These are phyloP conservation scores for Pangasianodon gigas DNA, from an alignment of 2,113 vertebrate genomes.

Conservation along the genomic window DNA sequence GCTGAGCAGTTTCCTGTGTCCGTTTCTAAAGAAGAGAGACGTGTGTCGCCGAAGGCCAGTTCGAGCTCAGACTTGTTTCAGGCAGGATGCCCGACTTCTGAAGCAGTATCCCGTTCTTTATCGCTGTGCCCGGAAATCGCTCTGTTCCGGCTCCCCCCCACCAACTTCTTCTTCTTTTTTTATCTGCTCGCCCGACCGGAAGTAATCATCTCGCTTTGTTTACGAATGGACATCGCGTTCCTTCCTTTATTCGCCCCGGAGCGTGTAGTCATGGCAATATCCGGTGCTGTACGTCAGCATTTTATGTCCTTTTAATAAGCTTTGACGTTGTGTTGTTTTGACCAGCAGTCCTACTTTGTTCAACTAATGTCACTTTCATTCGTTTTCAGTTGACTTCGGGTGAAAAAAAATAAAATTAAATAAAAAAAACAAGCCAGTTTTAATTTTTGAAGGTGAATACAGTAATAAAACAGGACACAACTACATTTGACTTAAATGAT, in stretches of 20 bases:
- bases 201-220: conserved; percentile 49
- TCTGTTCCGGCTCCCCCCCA: not conserved
- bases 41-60: not conserved
- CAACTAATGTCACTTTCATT: not conserved
- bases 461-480: conserved; percentile 3
- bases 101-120: conserved; percentile 9
- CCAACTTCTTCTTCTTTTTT: not conserved
- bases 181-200: conserved; percentile 38
- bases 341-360: not conserved
- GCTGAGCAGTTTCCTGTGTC: conserved; percentile 31
- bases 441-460: not conserved
- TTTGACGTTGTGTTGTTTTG: not conserved
- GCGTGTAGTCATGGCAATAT: conserved; percentile 32
- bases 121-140: conserved; percentile 16
- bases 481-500: conserved; percentile 81
- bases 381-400: not conserved
- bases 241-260: conserved; percentile 48
- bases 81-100: not conserved
- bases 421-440: not conserved
- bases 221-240: conserved; percentile 45
- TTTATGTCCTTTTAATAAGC: conserved; percentile 14
- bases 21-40: not conserved
- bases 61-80: not conserved
- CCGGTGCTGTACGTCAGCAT: not conserved
- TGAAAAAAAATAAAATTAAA: not conserved